phyloP scores from a whole-genome alignment of 2,797 vertebrate genomes.

The Sciaenops ocellatus region DNA sequence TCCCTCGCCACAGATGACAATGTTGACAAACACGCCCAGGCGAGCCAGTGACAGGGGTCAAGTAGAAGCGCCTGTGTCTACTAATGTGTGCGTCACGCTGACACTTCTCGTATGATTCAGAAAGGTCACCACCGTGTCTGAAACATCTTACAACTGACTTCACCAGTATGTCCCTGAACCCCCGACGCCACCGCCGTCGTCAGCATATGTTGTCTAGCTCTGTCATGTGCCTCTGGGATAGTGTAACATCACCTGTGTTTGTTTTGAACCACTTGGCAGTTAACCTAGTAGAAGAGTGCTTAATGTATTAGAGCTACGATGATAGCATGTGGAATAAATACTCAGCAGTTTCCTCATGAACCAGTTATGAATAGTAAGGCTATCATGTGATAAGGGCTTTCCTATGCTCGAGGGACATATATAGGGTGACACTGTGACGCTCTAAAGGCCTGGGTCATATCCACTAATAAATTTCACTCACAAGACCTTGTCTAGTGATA shows the following conservation, averaged over 20 bases:
- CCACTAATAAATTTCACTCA: conserved; percentile 58
- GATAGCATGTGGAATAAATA: conserved; percentile 3
- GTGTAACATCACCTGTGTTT: conserved; percentile 18
- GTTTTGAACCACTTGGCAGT: conserved; percentile 29
- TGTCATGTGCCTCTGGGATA: conserved; percentile 47
- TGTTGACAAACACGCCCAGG: conserved; percentile 73
- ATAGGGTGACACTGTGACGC: conserved; percentile 21
- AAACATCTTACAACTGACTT: conserved; percentile 9
- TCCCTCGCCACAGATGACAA: conserved; percentile 12
- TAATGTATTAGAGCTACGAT: not conserved
- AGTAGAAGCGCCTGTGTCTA: conserved; percentile 4
- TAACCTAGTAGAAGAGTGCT: not conserved
- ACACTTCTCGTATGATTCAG: conserved; percentile 29
- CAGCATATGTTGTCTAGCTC: conserved; percentile 27
- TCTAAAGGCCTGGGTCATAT: conserved; percentile 9
- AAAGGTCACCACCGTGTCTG: conserved; percentile 47
- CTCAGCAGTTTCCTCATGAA: conserved; percentile 16
- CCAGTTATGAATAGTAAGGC: conserved; percentile 9
- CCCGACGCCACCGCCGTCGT: not conserved
- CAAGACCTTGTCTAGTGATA: conserved; percentile 52
- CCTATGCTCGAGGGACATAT: conserved; percentile 1
- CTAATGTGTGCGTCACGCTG: conserved; percentile 29
- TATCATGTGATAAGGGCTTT: conserved; percentile 26
- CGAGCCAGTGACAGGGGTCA: conserved; percentile 1
- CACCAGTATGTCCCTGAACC: conserved; percentile 2